Conservation (phyloP, 2,113 vertebrate genomes). For the Myiozetetes cayanensis region DNA sequence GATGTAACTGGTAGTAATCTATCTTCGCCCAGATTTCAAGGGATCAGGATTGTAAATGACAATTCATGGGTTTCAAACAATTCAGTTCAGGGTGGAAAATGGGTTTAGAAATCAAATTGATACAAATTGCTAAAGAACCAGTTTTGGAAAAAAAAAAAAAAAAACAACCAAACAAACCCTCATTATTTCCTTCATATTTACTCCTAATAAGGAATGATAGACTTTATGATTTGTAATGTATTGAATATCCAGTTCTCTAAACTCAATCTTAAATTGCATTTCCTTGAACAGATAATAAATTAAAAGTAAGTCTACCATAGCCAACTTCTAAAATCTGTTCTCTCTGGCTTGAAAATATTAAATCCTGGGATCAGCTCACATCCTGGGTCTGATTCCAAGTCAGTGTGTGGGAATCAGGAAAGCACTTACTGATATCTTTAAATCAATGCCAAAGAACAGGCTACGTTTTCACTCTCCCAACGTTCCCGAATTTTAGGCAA, state of each 20-base stretch:
- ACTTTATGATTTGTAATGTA: not conserved
- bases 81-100: not conserved
- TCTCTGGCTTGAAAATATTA: not conserved
- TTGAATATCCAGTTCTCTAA: not conserved
- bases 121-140: not conserved
- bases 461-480: not conserved
- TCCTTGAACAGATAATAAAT: too few species aligned
- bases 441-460: rapidly evolving
- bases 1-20: not conserved
- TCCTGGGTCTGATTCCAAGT: not conserved
- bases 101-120: not conserved
- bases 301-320: not conserved
- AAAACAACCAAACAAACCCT: not conserved
- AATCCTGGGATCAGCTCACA: not conserved
- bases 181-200: not conserved
- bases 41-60: not conserved
- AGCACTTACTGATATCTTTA: not conserved
- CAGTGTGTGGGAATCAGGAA: not conserved
- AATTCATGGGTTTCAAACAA: not conserved
- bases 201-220: not conserved
- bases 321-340: not conserved
- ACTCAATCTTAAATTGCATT: not conserved
- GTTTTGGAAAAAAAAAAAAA: too few species aligned
- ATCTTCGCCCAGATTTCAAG: not conserved
- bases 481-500: conserved; percentile 61